These are phyloP conservation scores for Psilopsiagon aymara DNA, from an alignment of 2,113 vertebrate genomes.

Conservation along the genomic window DNA sequence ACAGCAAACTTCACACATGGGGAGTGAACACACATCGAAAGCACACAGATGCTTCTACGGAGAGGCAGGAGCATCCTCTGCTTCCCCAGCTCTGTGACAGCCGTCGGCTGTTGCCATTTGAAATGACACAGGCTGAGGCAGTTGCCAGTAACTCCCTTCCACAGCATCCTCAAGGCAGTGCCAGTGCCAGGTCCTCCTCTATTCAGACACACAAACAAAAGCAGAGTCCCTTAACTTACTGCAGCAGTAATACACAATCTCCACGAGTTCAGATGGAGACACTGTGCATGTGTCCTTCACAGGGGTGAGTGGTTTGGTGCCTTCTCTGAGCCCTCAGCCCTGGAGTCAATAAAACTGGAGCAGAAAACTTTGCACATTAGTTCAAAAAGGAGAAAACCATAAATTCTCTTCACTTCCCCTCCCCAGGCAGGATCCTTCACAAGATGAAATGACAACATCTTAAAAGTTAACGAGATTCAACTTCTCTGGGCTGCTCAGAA, in stretches of 20 bases:
- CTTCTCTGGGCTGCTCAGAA: not conserved
- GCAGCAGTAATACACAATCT: not conserved
- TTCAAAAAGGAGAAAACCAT: not conserved
- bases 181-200: not conserved
- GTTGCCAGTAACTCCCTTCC: not conserved
- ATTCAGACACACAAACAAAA: not conserved
- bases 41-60: not conserved
- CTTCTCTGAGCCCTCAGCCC: not conserved
- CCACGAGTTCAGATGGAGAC: not conserved
- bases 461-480: not conserved
- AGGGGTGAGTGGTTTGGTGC: not conserved
- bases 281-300: rapidly evolving
- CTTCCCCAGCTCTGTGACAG: not conserved
- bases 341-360: not conserved
- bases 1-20: not conserved
- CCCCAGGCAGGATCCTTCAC: not conserved
- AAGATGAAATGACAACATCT: not conserved
- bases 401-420: not conserved
- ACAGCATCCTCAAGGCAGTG: not conserved
- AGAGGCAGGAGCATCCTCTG: not conserved
- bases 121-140: not conserved
- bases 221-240: not conserved
- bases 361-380: not conserved
- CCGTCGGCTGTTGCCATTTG: rapidly evolving
- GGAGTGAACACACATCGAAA: not conserved